phyloP scores from a whole-genome alignment of 53 echinoderm and acorn worm genomes.

The Patiria pectinifera region DNA sequence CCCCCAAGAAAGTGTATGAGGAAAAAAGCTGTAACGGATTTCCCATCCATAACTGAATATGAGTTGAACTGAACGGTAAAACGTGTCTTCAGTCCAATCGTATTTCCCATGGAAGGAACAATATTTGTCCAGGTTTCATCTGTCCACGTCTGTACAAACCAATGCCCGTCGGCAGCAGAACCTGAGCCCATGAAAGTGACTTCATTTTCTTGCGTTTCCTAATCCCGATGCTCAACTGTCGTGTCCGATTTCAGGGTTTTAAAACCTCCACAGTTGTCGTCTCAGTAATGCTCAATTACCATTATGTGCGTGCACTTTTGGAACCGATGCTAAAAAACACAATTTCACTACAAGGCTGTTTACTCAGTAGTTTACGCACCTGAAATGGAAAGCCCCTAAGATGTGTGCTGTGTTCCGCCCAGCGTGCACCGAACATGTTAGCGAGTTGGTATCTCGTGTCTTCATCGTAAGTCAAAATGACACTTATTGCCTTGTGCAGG shows the following conservation, averaged over 20 bases:
- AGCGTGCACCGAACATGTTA: neutral
- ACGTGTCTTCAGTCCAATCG: neutral
- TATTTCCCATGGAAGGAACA: neutral
- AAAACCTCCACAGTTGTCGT: neutral
- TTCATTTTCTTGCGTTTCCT: neutral
- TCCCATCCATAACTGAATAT: neutral
- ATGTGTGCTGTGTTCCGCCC: neutral
- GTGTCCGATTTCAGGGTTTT: neutral
- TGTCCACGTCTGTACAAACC: neutral
- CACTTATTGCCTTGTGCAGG: too few species aligned
- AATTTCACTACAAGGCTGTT: neutral
- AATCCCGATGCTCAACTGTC: neutral
- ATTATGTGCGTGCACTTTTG: neutral
- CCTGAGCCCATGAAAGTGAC: neutral
- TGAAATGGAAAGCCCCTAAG: neutral
- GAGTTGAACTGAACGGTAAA: neutral
- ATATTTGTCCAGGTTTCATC: conserved; percentile 12
- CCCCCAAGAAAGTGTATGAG: too few species aligned
- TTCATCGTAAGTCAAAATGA: too few species aligned
- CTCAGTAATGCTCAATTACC: neutral
- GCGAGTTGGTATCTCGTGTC: neutral
- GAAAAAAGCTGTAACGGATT: neutral
- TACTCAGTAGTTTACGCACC: neutral
- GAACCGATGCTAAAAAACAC: neutral
- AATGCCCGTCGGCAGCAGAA: neutral